Base-by-base conservation (phyloP, 2,113 vertebrate species). In the Leptobrachium ailaonicum region DNA sequence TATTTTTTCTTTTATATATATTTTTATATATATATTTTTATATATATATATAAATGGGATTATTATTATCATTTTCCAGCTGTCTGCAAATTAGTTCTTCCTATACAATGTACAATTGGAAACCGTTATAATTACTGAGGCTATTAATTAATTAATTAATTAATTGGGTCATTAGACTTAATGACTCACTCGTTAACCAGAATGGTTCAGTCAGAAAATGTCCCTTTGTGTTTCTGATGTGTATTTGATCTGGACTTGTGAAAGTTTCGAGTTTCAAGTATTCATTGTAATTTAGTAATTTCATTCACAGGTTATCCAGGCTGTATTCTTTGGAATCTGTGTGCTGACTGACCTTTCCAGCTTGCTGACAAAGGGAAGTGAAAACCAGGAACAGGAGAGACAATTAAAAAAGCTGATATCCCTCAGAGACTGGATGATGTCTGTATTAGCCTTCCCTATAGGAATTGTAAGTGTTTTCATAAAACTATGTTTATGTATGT, bases 341-440 rank as follows among this genome's bases (percentile, higher is more conserved):
- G 98, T 99, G 66, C 92, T 99, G 86, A 97, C 96, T 0, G 98
- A 99, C 56, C 90, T 99, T 32, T 98, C 97, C 83, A 96, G 96
- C 83, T 94, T 99, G 84, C 93, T 99, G 86, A 98, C 95, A 1
- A 96, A 95, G 89, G 96, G 94, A 60, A 94, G 91, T 43, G 95
- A 95, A 83, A 97, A 89, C 87, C 90, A 93, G 84, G 98, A 98
- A 81, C 97, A 99, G 89, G 96, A 99, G 86, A 88, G 96, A 43
- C 98, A 99, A 88, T 90, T 98, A 56, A 94, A 85, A 89, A 99
- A 99, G 84, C 95, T 99, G 45, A 95, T 98, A 83, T 89, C 94
- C 32, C 94, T 99, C 60, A 89, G 97, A 67, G 98, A 99, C 91
- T 98, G 98, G 97, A 90, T 98, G 88, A 94, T 99, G 92, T 95